Base-by-base conservation (phyloP, 1,140 invertebrate species). In the Wiebesia pumilae region DNA sequence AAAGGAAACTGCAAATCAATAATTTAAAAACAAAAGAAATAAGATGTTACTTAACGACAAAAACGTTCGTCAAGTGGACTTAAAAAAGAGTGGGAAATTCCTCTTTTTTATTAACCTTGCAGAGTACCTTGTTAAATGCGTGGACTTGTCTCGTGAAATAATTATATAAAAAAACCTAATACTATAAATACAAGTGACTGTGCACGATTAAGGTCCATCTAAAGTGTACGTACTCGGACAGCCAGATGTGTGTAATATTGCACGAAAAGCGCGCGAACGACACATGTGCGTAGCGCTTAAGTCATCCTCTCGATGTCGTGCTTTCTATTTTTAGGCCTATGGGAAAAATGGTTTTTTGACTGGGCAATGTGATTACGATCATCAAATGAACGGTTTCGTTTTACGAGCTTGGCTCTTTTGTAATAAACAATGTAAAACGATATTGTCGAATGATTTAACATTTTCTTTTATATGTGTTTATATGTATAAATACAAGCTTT, bases 241-340 rank as follows among this genome's bases (percentile, higher is more conserved):
- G 19, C 54, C 79, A 81, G 54, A 81, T 81, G 79, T 47, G 43
- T n/a, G n/a, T 47, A 9, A 81, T 81, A 81, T 40, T 58, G 21
- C 3, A 67, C 24, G 19, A 12, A 47, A 43, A 38, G 14, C 24
- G 40, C 12, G 24, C 40, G 40, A 43, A 80, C 19, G 51, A 67
- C 19, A 67, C 79, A 81, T 81, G 79, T 81, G 79, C 35, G 33
- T 43, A 12, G 14, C 35, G 24, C 38, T 81, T 40, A 65, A 47
- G 7, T n/a, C 16, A 2, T 67, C 14, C 51, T 67, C 38, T 81
- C 35, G 2, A 81, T 67, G 87, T 89, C 88, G 88, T 88, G 90
- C 89, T 90, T 84, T 87, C 90, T 92, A 92, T 91, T 91, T 92
- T 91, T 92, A 92, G 91, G 89, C 88, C 89, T 90, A 89, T 91